Evolutionary conservation across 2,113 vertebrate species (phyloP), one percentile per base, ranked within the genome.

Genomic region (Peromyscus californicus): DNA sequence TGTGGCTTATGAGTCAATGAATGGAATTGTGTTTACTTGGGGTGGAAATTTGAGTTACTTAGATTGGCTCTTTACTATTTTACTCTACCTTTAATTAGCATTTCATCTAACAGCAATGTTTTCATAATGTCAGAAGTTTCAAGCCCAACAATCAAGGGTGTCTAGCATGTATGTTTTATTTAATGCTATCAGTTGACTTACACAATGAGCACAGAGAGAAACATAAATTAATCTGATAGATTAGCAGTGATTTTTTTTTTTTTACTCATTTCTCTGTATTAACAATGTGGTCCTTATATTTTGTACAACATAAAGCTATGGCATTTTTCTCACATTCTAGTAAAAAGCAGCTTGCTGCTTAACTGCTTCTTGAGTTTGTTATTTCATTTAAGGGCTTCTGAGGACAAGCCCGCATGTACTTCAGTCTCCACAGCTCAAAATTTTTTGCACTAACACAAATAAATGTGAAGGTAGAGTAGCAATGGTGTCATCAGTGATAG

Each of bases 101-200:
- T 75, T 87, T 16, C 59, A 82, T 84, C 74, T 22, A 84, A 74
- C 3, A 94, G n/a, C 31, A 97, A 97, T 75, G 24, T 94, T 90
- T 72, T 39, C 87, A 9, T 42, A 48, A 86, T 80, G 17, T 8
- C 65, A 54, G 33, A 93, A 89, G 2, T 90, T 82, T n/a, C 17
- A 57, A n/a, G 11, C 0, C 11, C 12, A 36, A 48, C 0, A 17
- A n/a, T 78, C 72, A 57, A 51, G 57, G 39, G 33, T 12, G 1
- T 7, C 10, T 90, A 51, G 1, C 15, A 19, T 76, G 15, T 51
- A 26, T 75, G 57, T 22, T 72, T 91, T 57, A 57, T 42, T 87
- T 84, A 16, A 90, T 5, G 69, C 74, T 59, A 0, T 88, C 39
- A 75, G 12, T 21, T 36, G 29, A 45, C n/a, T 82, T 93, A 51